These are phyloP conservation scores for Callimorpha dominula DNA, from an alignment of 2,888 invertebrate species.

Conservation along the genomic window DNA sequence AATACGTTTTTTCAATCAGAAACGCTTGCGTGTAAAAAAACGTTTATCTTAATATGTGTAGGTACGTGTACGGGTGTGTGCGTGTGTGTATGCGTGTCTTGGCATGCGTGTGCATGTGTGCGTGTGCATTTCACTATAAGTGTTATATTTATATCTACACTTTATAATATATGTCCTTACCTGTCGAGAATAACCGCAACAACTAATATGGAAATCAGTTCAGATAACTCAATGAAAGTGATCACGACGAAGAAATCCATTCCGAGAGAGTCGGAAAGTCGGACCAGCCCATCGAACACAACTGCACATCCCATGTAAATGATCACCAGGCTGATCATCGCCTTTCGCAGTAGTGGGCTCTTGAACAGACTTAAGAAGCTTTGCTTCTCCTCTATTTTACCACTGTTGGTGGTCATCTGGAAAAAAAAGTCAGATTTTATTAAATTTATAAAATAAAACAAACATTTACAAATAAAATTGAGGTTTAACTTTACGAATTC, in stretches of 20 bases:
- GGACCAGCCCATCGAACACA: slow-evolving; percentile 65
- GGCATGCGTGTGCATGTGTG: too few relatives aligned
- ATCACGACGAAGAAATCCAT: slow-evolving; percentile 69
- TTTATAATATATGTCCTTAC: slow-evolving; percentile 1
- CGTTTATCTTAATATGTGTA: too few relatives aligned
- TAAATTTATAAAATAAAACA: not conserved
- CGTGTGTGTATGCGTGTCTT: too few relatives aligned
- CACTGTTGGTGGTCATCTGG: slow-evolving; percentile 15
- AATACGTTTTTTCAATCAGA: too few relatives aligned
- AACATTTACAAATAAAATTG: too few relatives aligned
- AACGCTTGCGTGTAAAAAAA: not conserved
- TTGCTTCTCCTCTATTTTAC: not conserved
- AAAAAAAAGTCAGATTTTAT: not conserved
- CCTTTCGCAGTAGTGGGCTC: slow-evolving; percentile 10
- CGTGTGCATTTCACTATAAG: too few relatives aligned
- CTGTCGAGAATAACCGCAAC: slow-evolving; percentile 20
- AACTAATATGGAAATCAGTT: slow-evolving; percentile 58
- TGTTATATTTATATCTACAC: too few relatives aligned
- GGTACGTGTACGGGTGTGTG: not conserved
- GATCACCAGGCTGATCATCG: slow-evolving; percentile 38
- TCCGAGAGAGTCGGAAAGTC: slow-evolving; percentile 70
- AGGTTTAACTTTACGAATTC: too few relatives aligned
- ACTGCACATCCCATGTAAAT: slow-evolving; percentile 62
- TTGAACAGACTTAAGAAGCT: slow-evolving; percentile 8
- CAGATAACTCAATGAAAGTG: slow-evolving; percentile 65